Evolutionary conservation across 2,888 invertebrate species (phyloP), one percentile per base, ranked within the genome.

Genomic region (Crepidodera aurea): DNA sequence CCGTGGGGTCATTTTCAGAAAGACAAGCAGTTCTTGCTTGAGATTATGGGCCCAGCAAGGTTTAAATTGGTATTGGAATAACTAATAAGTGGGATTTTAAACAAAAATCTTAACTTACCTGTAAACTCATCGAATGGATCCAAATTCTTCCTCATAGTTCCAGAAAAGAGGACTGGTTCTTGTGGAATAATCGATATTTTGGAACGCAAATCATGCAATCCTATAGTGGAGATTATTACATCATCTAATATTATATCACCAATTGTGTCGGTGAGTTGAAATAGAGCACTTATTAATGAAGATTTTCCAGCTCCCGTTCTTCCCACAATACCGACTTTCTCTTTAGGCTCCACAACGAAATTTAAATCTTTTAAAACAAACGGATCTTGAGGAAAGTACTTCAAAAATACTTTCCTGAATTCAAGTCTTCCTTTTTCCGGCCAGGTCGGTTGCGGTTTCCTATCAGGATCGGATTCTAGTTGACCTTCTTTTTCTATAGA

Each of bases 101-200:
- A n/a, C n/a, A n/a, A n/a, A n/a, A n/a, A n/a, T n/a, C n/a, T n/a
- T 12, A 32, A 39, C 29, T 44, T 25, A 65, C 65, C 65, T 27
- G 65, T 54, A 75, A 90, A 92, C 73, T 90, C 89, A 69, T 91
- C 88, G 78, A 96, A 96, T 0, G 96, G 96, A 82, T 96, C 96
- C 62, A 96, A 84, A 82, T 96, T 96, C 75, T 90, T 90, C 1
- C 96, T 84, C 85, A 96, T 87, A 2, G 93, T 90, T 50, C 88
- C 88, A 0, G 93, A 92, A 81, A 96, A 93, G 42, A 94, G 82
- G 55, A 93, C 83, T 62, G 86, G 85, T 68, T 86, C 84, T 72
- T 86, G 86, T 0, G 86, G 85, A 62, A 86, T 86, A 42, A 86
- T 85, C 16, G 85, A 84, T 34, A 86, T 82, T 69, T 83, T 84